Base-by-base conservation (phyloP, 1,140 invertebrate genomes). In the Dufourea novaeangliae region DNA sequence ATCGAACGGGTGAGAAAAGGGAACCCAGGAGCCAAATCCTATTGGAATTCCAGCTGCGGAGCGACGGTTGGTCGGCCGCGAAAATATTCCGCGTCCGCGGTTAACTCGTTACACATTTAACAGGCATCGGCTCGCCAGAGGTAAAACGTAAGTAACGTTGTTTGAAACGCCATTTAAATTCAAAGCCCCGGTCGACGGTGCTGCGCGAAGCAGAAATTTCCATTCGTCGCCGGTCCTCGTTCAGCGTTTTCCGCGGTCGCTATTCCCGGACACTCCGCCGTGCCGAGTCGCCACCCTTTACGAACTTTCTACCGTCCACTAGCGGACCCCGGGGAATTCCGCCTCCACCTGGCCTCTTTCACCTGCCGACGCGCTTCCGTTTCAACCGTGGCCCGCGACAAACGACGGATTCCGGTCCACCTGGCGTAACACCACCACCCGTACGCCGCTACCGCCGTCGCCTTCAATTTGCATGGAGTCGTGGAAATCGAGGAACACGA, bases 201-300 rank as follows among this genome's bases (percentile, higher is more conserved):
- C 29, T 72, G 69, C 56, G 41, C 69, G 32, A 62, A 22, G 70
- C 61, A 73, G 59, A 54, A 73, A 73, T 73, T 73, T 34, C 70
- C 44, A 52, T 52, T 63, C 59, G 57, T 27, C 29, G 29, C 10
- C 7, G 69, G 52, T 37, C 37, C 29, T 44, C 27, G 70, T 52
- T 73, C 44, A 63, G 34, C 59, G 17, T 39, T 52, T 64, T 63
- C n/a, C 41, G 32, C 37, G n/a, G 10, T 10, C 25, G 12, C 37
- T 25, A 22, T 52, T 72, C 37, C 25, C 14, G 34, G 27, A 32
- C 37, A 39, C 17, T 14, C 14, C 25, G 14, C 41, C n/a, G n/a
- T n/a, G n/a, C n/a, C n/a, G n/a, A n/a, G n/a, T 20, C 46, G 46
- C 3, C 46, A 27, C 22, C 22, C 39, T 27, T 14, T 8, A n/a